These are phyloP conservation scores for Drosophila pruinosa DNA, from an alignment of 1,140 invertebrate species.

Conservation along the genomic window DNA sequence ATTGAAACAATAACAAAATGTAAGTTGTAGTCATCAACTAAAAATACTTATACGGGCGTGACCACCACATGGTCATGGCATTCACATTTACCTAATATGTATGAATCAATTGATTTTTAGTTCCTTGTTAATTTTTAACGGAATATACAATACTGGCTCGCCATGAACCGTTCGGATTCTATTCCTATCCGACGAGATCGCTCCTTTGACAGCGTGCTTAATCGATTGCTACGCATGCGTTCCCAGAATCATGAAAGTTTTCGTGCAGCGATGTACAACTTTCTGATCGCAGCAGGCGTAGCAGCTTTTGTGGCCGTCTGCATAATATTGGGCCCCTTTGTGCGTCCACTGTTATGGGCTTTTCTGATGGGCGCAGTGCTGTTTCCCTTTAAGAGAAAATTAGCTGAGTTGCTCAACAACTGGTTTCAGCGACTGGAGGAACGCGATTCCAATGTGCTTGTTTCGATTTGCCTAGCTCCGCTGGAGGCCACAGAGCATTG, in stretches of 20 bases:
- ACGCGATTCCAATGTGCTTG: conserved; percentile 85
- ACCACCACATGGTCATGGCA: conserved; percentile 18
- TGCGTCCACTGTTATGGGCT: conserved; percentile 96
- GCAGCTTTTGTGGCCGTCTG: conserved; percentile 91
- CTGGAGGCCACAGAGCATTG: conserved; percentile 87
- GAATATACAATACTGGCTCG: background rate
- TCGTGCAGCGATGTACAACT: conserved; percentile 94
- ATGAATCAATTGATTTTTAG: background rate
- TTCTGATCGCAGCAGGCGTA: conserved; percentile 88
- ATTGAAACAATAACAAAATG: conserved; percentile 20
- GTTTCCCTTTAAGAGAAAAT: conserved; percentile 91
- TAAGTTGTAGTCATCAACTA: conserved; percentile 25
- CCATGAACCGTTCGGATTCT: conserved; percentile 75
- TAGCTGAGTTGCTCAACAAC: conserved; percentile 86
- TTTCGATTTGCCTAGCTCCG: conserved; percentile 89
- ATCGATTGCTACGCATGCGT: conserved; percentile 68
- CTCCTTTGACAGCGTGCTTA: conserved; percentile 80
- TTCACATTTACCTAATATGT: conserved; percentile 6
- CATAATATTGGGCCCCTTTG: conserved; percentile 91
- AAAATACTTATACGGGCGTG: conserved; percentile 39
- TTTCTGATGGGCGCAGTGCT: conserved; percentile 94
- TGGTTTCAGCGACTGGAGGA: conserved; percentile 87
- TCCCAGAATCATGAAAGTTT: conserved; percentile 84
- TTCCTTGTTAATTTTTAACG: conserved; percentile 10
- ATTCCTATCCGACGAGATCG: conserved; percentile 75